phyloP scores from a whole-genome alignment of 64 coral and sea anemone species.

The Acropora yongei region DNA sequence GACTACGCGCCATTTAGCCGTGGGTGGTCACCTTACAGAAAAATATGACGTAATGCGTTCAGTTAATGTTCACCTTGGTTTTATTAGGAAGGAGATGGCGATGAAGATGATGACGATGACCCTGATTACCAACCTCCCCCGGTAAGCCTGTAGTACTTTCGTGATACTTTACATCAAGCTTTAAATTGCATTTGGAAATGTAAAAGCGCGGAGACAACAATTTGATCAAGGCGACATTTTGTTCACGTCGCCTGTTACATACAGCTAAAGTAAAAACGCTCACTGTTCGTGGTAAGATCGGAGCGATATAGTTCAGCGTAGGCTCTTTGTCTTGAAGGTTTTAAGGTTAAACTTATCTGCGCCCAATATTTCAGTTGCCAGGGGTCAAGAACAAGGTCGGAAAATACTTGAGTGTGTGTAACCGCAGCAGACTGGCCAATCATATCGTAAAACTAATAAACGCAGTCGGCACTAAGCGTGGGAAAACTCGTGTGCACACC shows the following conservation, averaged over 20 bases:
- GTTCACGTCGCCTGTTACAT: too few species aligned
- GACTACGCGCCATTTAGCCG: too few species aligned
- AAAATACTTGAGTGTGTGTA: too few species aligned
- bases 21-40: background rate
- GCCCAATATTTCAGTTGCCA: too few species aligned
- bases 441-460: too few species aligned
- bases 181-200: background rate
- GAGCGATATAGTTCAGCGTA: background rate
- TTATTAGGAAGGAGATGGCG: slow-evolving; percentile 55
- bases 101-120: slow-evolving; percentile 83
- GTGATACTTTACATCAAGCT: background rate
- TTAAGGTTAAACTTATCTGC: too few species aligned
- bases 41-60: background rate
- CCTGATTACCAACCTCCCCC: slow-evolving; percentile 79
- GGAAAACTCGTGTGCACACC: too few species aligned
- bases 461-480: too few species aligned
- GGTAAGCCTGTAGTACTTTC: background rate
- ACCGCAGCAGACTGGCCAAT: too few species aligned
- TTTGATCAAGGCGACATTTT: too few species aligned
- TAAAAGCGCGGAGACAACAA: background rate
- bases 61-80: background rate
- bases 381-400: too few species aligned
- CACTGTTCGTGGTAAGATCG: background rate
- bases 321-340: too few species aligned
- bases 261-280: background rate